phyloP scores from a whole-genome alignment of 2,797 vertebrate species.

The Aulostomus chinensis region DNA sequence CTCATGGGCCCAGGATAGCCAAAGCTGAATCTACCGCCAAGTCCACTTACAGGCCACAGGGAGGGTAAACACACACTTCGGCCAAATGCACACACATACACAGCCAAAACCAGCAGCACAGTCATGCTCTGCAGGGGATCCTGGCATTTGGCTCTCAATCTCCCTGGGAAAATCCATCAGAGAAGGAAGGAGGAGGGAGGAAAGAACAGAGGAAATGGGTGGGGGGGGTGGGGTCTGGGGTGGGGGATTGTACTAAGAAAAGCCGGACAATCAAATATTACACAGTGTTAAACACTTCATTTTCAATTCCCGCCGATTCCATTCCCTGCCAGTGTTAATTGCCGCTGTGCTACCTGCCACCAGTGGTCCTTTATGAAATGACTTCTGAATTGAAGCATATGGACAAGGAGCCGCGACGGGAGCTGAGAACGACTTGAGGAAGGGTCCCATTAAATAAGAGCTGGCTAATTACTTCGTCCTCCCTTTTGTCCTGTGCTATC shows the following conservation, averaged over 20 bases:
- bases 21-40: constrained; percentile 46
- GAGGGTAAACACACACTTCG: constrained; percentile 57
- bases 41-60: constrained; percentile 51
- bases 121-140: constrained; percentile 52
- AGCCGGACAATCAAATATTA: constrained; percentile 70
- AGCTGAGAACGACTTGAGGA: constrained; percentile 67
- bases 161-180: constrained; percentile 57
- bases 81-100: constrained; percentile 37
- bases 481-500: constrained; percentile 81
- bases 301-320: constrained; percentile 64
- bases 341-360: constrained; percentile 67
- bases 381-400: constrained; percentile 71
- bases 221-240: not conserved
- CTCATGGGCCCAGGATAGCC: constrained; percentile 16
- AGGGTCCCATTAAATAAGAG: constrained; percentile 83
- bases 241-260: constrained; percentile 24
- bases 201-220: not conserved
- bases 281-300: constrained; percentile 69
- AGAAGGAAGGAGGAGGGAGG: constrained; percentile 1
- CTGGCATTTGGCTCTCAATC: constrained; percentile 45
- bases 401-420: constrained; percentile 61
- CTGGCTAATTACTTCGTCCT: constrained; percentile 85
- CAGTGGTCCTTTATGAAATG: constrained; percentile 71
- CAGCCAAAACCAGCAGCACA: constrained; percentile 46
- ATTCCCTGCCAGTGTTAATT: constrained; percentile 60